These are phyloP conservation scores for Lasioglossum baleicum DNA, from an alignment of 1,140 invertebrate species.

Conservation along the genomic window DNA sequence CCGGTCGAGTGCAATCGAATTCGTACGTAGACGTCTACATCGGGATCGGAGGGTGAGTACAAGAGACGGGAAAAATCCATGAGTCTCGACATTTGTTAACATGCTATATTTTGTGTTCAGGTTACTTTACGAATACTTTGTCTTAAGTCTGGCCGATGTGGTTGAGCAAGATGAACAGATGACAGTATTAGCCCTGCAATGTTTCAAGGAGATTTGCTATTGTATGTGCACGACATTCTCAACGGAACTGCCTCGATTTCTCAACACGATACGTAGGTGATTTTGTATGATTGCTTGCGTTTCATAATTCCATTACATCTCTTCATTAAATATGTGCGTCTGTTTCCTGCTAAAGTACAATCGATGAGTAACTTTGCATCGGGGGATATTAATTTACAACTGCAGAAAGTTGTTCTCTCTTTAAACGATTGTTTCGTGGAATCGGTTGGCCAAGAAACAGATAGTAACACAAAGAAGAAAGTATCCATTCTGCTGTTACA, in stretches of 20 bases:
- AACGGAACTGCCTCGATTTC: conserved; percentile 77
- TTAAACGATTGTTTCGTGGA: conserved; percentile 62
- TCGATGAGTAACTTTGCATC: conserved; percentile 38
- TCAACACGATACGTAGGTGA: conserved; percentile 78
- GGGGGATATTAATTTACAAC: conserved; percentile 58
- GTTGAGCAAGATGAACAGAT: conserved; percentile 76
- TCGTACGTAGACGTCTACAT: conserved; percentile 66
- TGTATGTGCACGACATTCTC: conserved; percentile 77
- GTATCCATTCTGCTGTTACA: conserved; percentile 74
- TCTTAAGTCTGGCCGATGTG: conserved; percentile 71
- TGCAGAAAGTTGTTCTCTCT: conserved; percentile 60
- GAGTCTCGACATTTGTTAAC: not conserved
- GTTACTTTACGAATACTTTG: conserved; percentile 68
- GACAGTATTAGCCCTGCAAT: conserved; percentile 78
- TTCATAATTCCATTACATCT: not conserved
- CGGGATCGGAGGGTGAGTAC: conserved; percentile 70
- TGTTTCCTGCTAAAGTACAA: not conserved
- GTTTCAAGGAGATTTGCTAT: conserved; percentile 80
- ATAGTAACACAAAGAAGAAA: conserved; percentile 70
- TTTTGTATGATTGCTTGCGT: not conserved
- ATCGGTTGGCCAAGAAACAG: conserved; percentile 65
- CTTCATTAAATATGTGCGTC: not conserved
- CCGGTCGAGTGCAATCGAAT: conserved; percentile 58
- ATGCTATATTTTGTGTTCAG: conserved; percentile 58
- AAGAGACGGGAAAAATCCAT: not conserved